These are phyloP conservation scores for Phymanthus crucifer DNA, from an alignment of 92 coral and sea anemone genomes.

Conservation along the genomic window DNA sequence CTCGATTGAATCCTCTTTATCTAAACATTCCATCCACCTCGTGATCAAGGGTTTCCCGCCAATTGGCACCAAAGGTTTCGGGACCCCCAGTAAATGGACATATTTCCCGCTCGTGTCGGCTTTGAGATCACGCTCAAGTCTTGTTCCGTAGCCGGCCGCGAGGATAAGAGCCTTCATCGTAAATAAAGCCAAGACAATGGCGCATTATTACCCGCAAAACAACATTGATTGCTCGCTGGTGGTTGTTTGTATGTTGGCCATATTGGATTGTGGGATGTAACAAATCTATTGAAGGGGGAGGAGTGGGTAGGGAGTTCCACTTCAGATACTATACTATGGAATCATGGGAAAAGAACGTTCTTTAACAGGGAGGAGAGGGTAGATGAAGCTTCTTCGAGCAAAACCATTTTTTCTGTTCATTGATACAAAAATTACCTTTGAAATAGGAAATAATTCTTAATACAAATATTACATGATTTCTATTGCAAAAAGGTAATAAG, in stretches of 20 bases:
- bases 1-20: conserved; percentile 15
- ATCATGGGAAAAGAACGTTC: not conserved
- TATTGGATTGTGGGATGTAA: not conserved
- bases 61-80: conserved; percentile 61
- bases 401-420: too few species aligned
- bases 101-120: conserved; percentile 40
- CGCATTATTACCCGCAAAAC: not conserved
- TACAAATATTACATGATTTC: not conserved
- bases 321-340: not conserved
- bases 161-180: conserved; percentile 57
- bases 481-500: too few species aligned
- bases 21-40: conserved; percentile 47
- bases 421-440: too few species aligned
- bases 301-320: not conserved
- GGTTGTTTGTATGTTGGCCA: not conserved
- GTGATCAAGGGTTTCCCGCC: conserved; percentile 59
- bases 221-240: not conserved
- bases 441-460: not conserved
- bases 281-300: not conserved
- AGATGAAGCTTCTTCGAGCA: not conserved
- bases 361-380: conserved; percentile 6
- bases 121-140: conserved; percentile 52
- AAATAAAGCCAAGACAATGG: not conserved
- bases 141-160: conserved; percentile 68
- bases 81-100: conserved; percentile 52